Evolutionary conservation across 2,113 vertebrate species (phyloP).

Genomic region (human (Homo sapiens)): GRCh38 chr18:73742501-73743000

Average conservation of each 20-base stretch:
- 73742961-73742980: background rate
- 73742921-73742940: background rate
- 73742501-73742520: background rate
- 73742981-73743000: background rate
- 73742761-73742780: background rate
- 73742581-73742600: background rate
- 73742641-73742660: constrained; percentile 8
- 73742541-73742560: background rate
- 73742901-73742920: background rate
- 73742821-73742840: background rate
- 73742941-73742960: background rate
- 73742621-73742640: constrained; percentile 4
- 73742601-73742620: background rate
- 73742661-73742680: background rate
- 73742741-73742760: background rate
- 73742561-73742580: background rate
- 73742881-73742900: background rate
- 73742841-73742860: background rate
- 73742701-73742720: background rate
- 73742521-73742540: background rate
- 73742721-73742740: background rate
- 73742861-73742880: background rate
- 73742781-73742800: background rate
- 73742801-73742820: background rate
- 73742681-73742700: background rate